Base-by-base conservation (phyloP, 2,113 vertebrate species). In the Toxotes chatareus region DNA sequence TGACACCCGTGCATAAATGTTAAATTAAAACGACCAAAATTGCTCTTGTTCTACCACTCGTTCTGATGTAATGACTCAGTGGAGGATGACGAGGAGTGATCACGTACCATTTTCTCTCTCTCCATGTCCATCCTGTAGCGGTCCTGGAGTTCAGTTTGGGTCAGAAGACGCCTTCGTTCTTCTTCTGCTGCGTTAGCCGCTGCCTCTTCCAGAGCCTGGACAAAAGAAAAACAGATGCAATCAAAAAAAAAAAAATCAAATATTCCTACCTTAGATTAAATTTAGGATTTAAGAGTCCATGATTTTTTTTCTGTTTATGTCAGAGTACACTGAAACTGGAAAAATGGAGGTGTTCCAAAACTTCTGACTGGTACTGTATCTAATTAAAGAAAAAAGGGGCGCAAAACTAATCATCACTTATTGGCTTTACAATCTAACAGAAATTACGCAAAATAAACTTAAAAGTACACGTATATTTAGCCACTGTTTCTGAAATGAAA, bases 141-240 rank as follows among this genome's bases (percentile, higher is more conserved):
- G 86, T 98, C 96, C 89, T 99, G 98, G 2, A 99, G 94, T n/a
- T 99, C 97, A 2, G 94, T 94, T 72, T 99, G 97, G 40, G 96
- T 99, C 92, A 98, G 96, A 65, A 98, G 96, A 10, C 97, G 96
- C 71, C 94, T 95, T 82, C 90, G 93, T 82, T 99, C 98, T 89
- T 99, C 98, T 73, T 96, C 96, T 13, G 95, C 96, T 23, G 97
- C 97, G 0, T 94, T 96, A 61, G 95, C 91, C 3, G 98, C 97
- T 2, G 97, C 96, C 78, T 97, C 97, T 86, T 97, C 96, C 90
- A 99, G 92, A 96, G 97, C 97, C 98, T 99, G 90, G 3, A 0
- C 12, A 59, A 61, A 40, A 81, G 21, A 59, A 59, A 66, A 27
- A 23, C 23, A 85, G 8, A 49, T 4, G 27, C 6, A 64, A 1